Conservation (phyloP, 2,797 vertebrate species). For the Microctenopoma stevenorrisi region DNA sequence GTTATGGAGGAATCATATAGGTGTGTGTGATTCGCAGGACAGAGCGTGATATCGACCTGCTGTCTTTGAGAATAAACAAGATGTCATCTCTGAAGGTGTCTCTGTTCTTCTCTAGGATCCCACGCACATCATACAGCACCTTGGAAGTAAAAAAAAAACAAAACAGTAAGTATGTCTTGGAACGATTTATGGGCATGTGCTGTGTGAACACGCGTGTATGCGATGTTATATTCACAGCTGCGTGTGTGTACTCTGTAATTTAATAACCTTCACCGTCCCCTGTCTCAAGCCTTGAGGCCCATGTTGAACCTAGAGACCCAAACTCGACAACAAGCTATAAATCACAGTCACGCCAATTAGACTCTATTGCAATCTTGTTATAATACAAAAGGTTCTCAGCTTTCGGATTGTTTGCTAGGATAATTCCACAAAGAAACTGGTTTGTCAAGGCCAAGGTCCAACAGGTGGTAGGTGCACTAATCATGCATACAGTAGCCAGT, state of each 20-base stretch:
- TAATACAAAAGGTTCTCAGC: conserved; percentile 41
- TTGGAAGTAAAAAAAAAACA: conserved; percentile 46
- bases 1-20: background rate
- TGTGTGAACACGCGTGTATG: background rate
- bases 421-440: conserved; percentile 17
- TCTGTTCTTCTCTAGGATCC: conserved; percentile 94
- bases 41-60: conserved; percentile 79
- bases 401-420: background rate
- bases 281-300: no score
- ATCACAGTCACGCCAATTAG: conserved; percentile 56
- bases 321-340: conserved; percentile 49
- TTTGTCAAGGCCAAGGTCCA: background rate
- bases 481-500: background rate
- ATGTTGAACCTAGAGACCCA: conserved; percentile 34
- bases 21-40: background rate
- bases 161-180: background rate
- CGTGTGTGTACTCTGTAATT: no score
- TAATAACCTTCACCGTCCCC: no score
- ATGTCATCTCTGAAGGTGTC: conserved; percentile 95
- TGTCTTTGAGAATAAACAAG: conserved; percentile 91
- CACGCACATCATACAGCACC: conserved; percentile 91
- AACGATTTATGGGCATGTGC: background rate
- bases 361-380: conserved; percentile 39
- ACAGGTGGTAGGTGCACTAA: background rate
- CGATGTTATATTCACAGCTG: background rate